phyloP scores from a whole-genome alignment of 2,797 vertebrate genomes.

The Anguilla pacifica region DNA sequence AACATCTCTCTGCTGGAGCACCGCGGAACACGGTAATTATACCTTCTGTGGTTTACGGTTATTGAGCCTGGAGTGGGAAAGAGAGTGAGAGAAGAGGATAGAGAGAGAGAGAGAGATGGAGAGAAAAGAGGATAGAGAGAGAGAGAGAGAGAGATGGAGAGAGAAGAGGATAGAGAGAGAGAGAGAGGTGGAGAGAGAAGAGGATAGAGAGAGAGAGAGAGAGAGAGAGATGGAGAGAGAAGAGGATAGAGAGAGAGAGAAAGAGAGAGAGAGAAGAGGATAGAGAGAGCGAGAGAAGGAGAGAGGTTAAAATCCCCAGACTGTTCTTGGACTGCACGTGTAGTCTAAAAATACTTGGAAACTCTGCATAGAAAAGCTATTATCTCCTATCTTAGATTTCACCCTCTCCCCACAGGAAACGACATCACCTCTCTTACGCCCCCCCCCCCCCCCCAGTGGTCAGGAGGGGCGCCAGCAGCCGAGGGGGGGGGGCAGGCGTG shows the following conservation, averaged over 20 bases:
- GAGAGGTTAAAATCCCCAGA: conserved; percentile 35
- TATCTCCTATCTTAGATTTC: conserved; percentile 67
- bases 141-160: too few relatives aligned
- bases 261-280: background rate
- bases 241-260: too few relatives aligned
- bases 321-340: conserved; percentile 63
- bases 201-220: too few relatives aligned
- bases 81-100: background rate
- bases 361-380: conserved; percentile 56
- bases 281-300: too few relatives aligned
- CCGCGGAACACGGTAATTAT: conserved; percentile 42
- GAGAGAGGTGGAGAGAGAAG: too few relatives aligned
- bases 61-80: conserved; percentile 33
- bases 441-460: conserved; percentile 58
- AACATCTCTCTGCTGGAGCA: conserved; percentile 23
- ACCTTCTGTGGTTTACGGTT: conserved; percentile 52
- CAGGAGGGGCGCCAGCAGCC: too few relatives aligned
- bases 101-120: too few relatives aligned
- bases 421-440: conserved; percentile 70
- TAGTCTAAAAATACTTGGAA: conserved; percentile 65
- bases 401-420: conserved; percentile 70
- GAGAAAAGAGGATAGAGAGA: too few relatives aligned
- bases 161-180: too few relatives aligned
- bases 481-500: conserved; percentile 84
- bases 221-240: too few relatives aligned